Evolutionary conservation across 1,140 invertebrate species (phyloP).

Genomic region (Drosophila tani): DNA sequence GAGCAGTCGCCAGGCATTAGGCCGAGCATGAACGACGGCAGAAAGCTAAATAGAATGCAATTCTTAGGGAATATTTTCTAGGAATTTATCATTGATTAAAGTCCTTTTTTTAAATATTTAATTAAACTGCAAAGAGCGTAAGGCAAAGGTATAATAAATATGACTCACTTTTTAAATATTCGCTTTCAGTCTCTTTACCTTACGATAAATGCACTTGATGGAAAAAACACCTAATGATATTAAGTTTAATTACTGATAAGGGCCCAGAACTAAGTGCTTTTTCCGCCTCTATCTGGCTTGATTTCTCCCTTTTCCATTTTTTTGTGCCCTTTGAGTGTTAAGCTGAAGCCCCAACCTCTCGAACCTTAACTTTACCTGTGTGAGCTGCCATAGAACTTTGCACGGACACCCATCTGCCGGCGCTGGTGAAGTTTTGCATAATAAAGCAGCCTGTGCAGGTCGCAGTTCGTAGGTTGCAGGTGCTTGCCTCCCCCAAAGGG

Average conservation of each 20-base stretch:
- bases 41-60: constrained; percentile 17
- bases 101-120: neutral
- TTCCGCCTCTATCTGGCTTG: constrained; percentile 23
- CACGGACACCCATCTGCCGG: constrained; percentile 54
- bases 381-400: constrained; percentile 32
- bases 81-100: constrained; percentile 3
- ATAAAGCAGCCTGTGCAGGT: constrained; percentile 48
- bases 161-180: neutral
- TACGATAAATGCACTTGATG: constrained; percentile 7
- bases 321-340: constrained; percentile 18
- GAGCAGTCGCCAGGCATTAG: constrained; percentile 45
- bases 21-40: constrained; percentile 5
- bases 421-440: constrained; percentile 69
- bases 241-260: constrained; percentile 42
- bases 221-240: constrained; percentile 15
- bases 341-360: constrained; percentile 3
- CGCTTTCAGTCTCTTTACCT: too few relatives aligned
- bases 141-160: neutral
- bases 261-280: constrained; percentile 31
- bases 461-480: constrained; percentile 17
- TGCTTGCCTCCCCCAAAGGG: constrained; percentile 37
- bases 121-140: neutral
- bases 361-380: constrained; percentile 31
- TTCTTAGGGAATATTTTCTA: constrained; percentile 32
- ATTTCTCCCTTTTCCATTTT: neutral